Evolutionary conservation across 2,113 vertebrate species (phyloP), one percentile per base, ranked within the genome.

Genomic region (Irena cyanogastra): DNA sequence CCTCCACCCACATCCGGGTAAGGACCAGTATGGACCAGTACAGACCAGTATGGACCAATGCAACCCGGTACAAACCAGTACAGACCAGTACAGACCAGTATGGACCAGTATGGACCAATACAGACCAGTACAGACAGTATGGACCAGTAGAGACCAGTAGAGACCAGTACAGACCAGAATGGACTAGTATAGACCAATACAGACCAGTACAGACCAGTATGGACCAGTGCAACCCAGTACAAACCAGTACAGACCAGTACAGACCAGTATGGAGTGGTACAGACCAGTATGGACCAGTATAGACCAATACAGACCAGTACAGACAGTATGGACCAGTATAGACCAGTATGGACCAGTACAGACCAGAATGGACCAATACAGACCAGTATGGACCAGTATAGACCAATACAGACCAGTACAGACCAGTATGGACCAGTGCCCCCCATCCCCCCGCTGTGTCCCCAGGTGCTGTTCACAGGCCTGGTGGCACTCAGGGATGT

Each of bases 31-130:
- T 0, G 3, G 30, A 50, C 17, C 57, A 21, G 53, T 56, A 12
- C 1, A 1, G 9, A n/a, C 69, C 22, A 33, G 50, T 26, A 23
- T 0, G 5, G n/a, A n/a, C n/a, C n/a, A n/a, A n/a, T n/a, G n/a
- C 5, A 18, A 20, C 8, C 7, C 7, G 2, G 2, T 26, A 15
- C 1, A 3, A 10, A 26, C 14, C 14, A 15, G 21, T 45, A 44
- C 4, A 7, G 15, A 6, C 8, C 11, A 5, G 3, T 15, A 19
- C 1, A 1, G 18, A 17, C 10, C 14, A 21, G 60, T 30, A 41
- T 9, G 4, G 21, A 47, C 44, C 35, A 53, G 22, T 54, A 15
- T 0, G 7, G 3, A 23, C 30, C 20, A 64, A 28, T n/a, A 22
- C 6, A 22, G 20, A 15, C 54, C 21, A n/a, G n/a, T n/a, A n/a